phyloP scores from a whole-genome alignment of 2,113 vertebrate species.

The Tapirus terrestris region DNA sequence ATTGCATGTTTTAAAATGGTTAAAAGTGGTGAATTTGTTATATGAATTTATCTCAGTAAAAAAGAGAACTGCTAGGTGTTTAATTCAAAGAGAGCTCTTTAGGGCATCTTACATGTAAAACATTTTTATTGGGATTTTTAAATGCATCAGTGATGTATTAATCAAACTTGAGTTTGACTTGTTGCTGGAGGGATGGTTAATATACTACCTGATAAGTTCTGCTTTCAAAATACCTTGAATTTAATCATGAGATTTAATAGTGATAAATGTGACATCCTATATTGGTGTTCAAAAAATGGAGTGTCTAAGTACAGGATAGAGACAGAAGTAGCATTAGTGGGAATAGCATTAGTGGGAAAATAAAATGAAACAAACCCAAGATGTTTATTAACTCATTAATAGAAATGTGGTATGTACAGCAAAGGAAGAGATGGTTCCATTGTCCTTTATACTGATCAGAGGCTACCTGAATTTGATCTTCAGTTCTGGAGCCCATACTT shows the following conservation, averaged over 20 bases:
- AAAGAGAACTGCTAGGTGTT: background rate
- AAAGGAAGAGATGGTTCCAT: background rate
- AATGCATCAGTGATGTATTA: background rate
- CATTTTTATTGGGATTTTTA: background rate
- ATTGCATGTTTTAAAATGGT: background rate
- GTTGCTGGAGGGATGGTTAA: background rate
- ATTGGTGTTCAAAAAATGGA: background rate
- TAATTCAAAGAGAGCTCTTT: background rate
- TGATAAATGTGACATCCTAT: background rate
- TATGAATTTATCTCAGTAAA: background rate
- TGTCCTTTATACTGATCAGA: background rate
- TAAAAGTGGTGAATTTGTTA: background rate
- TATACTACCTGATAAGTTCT: background rate
- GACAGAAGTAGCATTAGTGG: background rate
- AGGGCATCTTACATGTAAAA: background rate
- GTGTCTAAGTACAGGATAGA: background rate
- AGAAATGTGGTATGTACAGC: background rate
- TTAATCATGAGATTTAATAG: background rate
- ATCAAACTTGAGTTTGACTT: background rate
- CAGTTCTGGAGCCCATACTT: background rate
- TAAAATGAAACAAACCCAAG: background rate
- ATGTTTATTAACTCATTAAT: background rate
- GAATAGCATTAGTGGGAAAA: background rate
- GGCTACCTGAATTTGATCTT: background rate
- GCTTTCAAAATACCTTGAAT: background rate